Conservation (phyloP, 2,113 vertebrate genomes). For the Oceanites oceanicus region DNA sequence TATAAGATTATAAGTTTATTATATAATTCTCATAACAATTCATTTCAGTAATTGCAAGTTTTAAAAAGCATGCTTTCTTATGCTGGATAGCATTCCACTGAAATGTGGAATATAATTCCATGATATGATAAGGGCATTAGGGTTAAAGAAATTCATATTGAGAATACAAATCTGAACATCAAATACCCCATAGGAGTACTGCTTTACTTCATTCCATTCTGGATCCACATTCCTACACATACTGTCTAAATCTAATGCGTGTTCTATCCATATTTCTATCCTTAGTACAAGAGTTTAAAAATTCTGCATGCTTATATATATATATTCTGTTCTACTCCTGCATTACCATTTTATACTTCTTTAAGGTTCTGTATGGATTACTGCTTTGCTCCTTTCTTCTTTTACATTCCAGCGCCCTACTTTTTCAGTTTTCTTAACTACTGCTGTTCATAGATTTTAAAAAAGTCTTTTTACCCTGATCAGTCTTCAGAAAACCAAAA, state of each 20-base stretch:
- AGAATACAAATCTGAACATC: background rate
- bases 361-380: background rate
- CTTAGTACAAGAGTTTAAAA: background rate
- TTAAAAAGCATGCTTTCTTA: background rate
- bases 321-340: background rate
- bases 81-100: background rate
- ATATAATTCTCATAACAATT: background rate
- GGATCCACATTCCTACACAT: background rate
- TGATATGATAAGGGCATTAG: accelerated
- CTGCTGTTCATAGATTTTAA: background rate
- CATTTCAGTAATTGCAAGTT: background rate
- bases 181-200: background rate
- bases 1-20: background rate
- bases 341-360: background rate
- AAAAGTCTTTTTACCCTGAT: background rate
- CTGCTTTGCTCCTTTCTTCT: background rate
- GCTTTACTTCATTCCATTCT: background rate
- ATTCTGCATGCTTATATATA: background rate
- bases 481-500: background rate
- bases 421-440: background rate
- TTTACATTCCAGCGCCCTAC: background rate
- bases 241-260: background rate
- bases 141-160: background rate
- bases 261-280: background rate
- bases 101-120: background rate